phyloP scores from a whole-genome alignment of 2,797 vertebrate genomes.

The Propithecus perrieri region DNA sequence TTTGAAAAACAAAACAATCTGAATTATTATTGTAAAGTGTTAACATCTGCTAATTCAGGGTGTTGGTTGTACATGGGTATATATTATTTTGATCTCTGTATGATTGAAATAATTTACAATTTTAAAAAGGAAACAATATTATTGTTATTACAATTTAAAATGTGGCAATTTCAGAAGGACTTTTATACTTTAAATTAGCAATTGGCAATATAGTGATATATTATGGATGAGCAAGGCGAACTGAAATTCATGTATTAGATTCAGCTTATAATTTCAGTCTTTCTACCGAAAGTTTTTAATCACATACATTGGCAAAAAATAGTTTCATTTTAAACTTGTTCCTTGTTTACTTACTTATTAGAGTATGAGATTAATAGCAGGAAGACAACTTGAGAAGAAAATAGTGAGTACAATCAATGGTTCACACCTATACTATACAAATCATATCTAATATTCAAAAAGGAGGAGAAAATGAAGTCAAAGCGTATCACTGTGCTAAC shows the following conservation, averaged over 20 bases:
- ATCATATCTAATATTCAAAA: conserved; percentile 4
- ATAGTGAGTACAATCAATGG: background rate
- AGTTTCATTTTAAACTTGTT: background rate
- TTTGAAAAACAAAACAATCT: conserved; percentile 25
- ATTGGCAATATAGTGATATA: background rate
- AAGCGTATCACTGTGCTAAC: background rate
- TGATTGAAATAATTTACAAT: background rate
- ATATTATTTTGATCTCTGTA: background rate
- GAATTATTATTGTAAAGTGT: background rate
- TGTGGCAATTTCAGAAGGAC: background rate
- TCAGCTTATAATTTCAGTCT: background rate
- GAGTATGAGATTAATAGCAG: background rate
- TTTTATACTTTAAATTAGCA: background rate
- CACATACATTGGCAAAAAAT: background rate
- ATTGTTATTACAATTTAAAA: background rate
- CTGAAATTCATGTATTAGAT: background rate
- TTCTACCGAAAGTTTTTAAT: background rate
- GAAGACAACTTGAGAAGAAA: background rate
- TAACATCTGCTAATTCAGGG: background rate
- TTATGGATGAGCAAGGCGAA: background rate
- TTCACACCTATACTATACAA: background rate
- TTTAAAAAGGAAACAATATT: background rate
- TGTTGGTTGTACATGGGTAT: background rate
- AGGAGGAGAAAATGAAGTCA: background rate
- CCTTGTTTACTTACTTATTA: background rate